Evolutionary conservation across 2,113 vertebrate genomes (phyloP).

Genomic region (Isurus oxyrinchus): DNA sequence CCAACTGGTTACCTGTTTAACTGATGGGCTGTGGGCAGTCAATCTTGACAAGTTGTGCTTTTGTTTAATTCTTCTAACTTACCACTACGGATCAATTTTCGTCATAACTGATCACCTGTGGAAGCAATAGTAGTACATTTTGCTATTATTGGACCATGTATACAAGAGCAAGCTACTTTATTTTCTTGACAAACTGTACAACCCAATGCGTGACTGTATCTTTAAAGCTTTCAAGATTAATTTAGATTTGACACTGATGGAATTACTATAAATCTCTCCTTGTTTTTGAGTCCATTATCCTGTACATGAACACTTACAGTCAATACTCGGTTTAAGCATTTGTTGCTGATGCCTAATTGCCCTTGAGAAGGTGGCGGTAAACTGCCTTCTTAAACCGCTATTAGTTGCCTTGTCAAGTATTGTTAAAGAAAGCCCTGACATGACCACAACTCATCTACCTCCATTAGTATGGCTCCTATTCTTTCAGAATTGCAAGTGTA

Average conservation of each 20-base stretch:
- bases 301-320: no score
- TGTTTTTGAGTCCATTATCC: background rate
- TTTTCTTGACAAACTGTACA: background rate
- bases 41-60: background rate
- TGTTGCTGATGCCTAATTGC: no score
- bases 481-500: background rate
- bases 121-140: background rate
- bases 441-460: background rate
- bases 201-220: background rate
- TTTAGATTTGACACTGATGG: background rate
- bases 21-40: background rate
- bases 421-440: background rate
- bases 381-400: no score
- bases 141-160: background rate
- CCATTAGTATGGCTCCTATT: background rate
- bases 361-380: no score
- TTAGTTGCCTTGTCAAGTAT: background rate
- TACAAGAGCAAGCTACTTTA: background rate
- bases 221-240: background rate
- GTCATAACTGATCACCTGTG: background rate
- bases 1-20: background rate
- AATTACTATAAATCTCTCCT: background rate
- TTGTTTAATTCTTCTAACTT: background rate
- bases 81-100: background rate
- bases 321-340: no score